These are phyloP conservation scores for Arctocebus calabarensis DNA, from an alignment of 2,797 vertebrate genomes.

Conservation along the genomic window DNA sequence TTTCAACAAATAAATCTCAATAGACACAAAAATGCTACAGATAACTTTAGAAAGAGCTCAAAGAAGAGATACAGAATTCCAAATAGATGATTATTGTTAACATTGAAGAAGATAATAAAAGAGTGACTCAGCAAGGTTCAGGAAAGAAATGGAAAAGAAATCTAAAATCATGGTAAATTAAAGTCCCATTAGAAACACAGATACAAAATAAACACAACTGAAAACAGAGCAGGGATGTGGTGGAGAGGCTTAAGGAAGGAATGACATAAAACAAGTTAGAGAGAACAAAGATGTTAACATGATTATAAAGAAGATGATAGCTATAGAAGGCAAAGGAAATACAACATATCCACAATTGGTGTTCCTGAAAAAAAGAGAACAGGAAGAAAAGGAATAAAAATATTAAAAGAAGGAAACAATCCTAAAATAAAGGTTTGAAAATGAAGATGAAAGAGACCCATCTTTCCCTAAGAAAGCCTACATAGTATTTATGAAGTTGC, in stretches of 20 bases:
- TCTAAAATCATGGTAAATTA: background rate
- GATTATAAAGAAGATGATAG: background rate
- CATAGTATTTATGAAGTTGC: background rate
- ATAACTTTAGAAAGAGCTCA: background rate
- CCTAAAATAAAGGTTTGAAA: slow-evolving; percentile 27
- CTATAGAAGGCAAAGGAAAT: background rate
- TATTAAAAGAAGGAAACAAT: background rate
- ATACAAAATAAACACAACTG: background rate
- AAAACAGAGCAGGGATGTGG: background rate
- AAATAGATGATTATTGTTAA: background rate
- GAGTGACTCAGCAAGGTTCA: background rate
- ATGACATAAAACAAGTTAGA: background rate
- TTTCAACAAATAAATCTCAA: slow-evolving; percentile 14
- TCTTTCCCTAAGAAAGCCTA: background rate
- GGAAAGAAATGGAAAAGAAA: background rate
- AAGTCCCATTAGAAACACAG: slow-evolving; percentile 3
- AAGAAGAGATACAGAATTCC: background rate
- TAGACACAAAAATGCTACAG: background rate
- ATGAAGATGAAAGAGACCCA: background rate
- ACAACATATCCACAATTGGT: background rate
- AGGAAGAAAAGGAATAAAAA: background rate
- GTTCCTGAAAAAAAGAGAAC: background rate
- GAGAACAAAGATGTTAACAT: background rate
- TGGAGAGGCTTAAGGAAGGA: background rate
- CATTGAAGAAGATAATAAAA: background rate